phyloP scores from a whole-genome alignment of 1,140 invertebrate species.

The Hermetia illucens region DNA sequence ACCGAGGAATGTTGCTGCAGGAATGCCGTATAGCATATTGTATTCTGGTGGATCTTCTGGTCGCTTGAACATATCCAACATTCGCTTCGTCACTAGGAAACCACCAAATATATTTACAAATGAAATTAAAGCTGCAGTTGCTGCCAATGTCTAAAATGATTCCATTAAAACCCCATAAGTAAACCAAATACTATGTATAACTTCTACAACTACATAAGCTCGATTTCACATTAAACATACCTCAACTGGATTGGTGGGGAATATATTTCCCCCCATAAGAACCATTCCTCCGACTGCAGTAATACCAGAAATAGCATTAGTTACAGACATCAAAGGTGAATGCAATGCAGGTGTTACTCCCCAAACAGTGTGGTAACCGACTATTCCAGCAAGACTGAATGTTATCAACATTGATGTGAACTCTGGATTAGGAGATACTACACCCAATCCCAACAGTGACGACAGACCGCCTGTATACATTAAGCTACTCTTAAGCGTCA shows the following conservation, averaged over 20 bases:
- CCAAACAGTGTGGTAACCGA: conserved; percentile 87
- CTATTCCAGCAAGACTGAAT: conserved; percentile 67
- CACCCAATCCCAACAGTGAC: conserved; percentile 53
- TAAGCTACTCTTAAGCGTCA: conserved; percentile 44
- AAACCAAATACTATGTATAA: neutral
- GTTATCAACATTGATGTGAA: conserved; percentile 82
- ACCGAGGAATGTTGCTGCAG: conserved; percentile 57
- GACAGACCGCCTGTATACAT: conserved; percentile 57
- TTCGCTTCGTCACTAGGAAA: conserved; percentile 78
- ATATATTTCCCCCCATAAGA: conserved; percentile 64
- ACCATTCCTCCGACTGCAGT: conserved; percentile 78
- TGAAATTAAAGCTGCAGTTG: conserved; percentile 71
- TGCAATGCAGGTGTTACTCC: conserved; percentile 80
- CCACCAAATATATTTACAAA: conserved; percentile 86
- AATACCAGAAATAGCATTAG: conserved; percentile 84
- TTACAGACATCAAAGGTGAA: conserved; percentile 86
- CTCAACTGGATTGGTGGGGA: conserved; percentile 51
- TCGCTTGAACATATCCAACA: conserved; percentile 85
- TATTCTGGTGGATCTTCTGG: conserved; percentile 74
- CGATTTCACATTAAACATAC: conserved; percentile 17
- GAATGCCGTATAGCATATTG: conserved; percentile 68
- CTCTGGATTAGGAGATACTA: conserved; percentile 60
- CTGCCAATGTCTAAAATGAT: conserved; percentile 47
- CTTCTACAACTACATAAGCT: too few relatives aligned
- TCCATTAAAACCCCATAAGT: neutral